phyloP scores from a whole-genome alignment of 2,113 vertebrate genomes.

The Acrocephalus kingi region DNA sequence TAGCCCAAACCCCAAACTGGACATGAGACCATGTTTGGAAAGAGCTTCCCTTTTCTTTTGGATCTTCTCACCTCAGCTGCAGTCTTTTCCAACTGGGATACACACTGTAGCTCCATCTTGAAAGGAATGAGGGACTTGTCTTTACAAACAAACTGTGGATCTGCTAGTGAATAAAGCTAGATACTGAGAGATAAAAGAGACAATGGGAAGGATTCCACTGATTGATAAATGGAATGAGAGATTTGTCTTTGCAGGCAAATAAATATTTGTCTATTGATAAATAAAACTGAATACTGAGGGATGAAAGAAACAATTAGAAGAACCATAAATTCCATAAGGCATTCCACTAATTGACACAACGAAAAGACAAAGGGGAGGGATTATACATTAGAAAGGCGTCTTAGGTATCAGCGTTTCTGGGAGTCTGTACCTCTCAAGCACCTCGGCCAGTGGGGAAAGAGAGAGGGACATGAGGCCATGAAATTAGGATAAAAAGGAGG shows the following conservation, averaged over 20 bases:
- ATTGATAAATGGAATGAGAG: neutral
- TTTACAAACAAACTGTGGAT: neutral
- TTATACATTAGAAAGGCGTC: neutral
- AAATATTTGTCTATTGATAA: neutral
- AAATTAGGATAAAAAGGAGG: neutral
- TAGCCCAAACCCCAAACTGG: too few species aligned
- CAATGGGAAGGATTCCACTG: neutral
- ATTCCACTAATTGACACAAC: neutral
- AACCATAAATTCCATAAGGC: neutral
- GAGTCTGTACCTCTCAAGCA: neutral
- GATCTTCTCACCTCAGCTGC: neutral
- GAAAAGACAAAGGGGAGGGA: neutral
- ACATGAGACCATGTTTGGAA: neutral
- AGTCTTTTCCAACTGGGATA: neutral
- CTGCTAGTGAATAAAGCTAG: neutral
- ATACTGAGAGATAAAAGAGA: neutral
- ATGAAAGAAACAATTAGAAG: neutral
- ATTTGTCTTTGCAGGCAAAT: neutral
- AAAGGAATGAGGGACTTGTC: neutral
- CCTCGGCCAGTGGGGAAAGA: neutral
- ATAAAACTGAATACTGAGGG: neutral
- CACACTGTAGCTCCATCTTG: neutral
- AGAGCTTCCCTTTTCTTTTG: neutral
- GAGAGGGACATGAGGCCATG: rapidly evolving
- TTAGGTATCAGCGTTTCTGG: neutral